A percentile compares a stretch with the other conserved stretches of the same genome.
These are phyloP conservation scores for Melozone crissalis DNA, from an alignment of 2,113 vertebrate genomes.

Conservation along the genomic window DNA sequence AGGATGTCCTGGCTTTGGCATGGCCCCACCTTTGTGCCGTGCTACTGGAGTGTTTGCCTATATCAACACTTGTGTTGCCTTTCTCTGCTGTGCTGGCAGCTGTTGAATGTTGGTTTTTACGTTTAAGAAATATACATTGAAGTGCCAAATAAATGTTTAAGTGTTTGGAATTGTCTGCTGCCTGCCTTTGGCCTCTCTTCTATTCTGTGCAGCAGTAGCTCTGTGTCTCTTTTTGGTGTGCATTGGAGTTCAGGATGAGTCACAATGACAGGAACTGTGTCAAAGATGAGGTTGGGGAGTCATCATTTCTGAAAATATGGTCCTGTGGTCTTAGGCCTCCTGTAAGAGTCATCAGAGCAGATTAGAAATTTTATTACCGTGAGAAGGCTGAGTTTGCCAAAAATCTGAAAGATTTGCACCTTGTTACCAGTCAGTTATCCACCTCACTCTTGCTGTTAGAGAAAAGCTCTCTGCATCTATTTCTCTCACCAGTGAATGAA, in stretches of 20 bases:
- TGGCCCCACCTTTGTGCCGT: conserved; percentile 19
- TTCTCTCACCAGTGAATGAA: background rate
- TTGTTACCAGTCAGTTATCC: background rate
- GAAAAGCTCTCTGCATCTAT: background rate
- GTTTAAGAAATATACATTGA: conserved; percentile 59
- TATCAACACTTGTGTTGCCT: conserved; percentile 34
- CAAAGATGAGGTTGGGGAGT: background rate
- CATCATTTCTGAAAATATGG: background rate
- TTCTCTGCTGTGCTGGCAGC: conserved; percentile 45
- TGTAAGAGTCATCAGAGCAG: background rate
- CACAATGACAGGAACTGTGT: background rate
- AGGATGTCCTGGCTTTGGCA: conserved; percentile 40
- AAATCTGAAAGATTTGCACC: background rate
- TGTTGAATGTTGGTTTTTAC: conserved; percentile 64
- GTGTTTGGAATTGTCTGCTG: conserved; percentile 62
- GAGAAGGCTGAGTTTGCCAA: background rate
- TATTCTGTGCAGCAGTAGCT: background rate
- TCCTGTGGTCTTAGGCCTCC: background rate
- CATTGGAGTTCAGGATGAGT: background rate
- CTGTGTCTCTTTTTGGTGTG: background rate
- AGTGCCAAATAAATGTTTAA: conserved; percentile 72
- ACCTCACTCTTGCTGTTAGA: background rate
- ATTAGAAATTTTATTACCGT: background rate
- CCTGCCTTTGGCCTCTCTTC: conserved; percentile 48
- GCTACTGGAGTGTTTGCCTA: conserved; percentile 1